Percentiles rank a stretch among this genome's conserved stretches.
Evolutionary conservation across 2,888 invertebrate genomes (phyloP).

Genomic region (Spilarctia lutea): DNA sequence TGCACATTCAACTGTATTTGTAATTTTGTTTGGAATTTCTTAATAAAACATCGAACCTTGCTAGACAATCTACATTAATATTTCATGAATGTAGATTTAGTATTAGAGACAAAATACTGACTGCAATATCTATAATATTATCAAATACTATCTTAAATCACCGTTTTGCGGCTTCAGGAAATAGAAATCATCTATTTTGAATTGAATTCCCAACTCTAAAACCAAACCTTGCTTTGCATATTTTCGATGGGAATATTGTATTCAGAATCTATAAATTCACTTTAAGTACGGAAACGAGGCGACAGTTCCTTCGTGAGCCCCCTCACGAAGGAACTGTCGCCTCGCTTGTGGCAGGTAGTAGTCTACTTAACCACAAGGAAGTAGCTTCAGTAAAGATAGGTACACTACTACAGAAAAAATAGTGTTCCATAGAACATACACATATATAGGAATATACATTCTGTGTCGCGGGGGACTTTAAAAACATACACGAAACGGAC

Average conservation of each 20-base stretch:
- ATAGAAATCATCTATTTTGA: constrained; percentile 21
- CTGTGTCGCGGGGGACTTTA: too few relatives aligned
- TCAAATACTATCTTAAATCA: constrained; percentile 15
- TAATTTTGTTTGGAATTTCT: background rate
- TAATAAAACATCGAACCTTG: background rate
- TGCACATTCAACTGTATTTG: too few relatives aligned
- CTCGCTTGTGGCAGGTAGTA: constrained; percentile 40
- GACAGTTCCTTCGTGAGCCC: constrained; percentile 50
- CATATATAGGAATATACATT: too few relatives aligned
- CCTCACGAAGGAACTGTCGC: too few relatives aligned
- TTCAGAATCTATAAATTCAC: constrained; percentile 50
- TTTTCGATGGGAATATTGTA: constrained; percentile 48
- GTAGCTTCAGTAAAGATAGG: constrained; percentile 14
- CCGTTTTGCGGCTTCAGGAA: constrained; percentile 15
- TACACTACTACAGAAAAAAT: background rate
- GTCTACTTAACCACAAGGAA: constrained; percentile 26
- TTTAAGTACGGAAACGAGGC: constrained; percentile 54
- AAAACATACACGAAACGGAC: too few relatives aligned
- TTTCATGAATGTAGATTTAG: background rate
- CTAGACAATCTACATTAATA: background rate
- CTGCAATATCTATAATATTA: constrained; percentile 2
- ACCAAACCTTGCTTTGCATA: constrained; percentile 35
- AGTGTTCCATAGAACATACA: background rate
- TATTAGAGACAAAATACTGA: background rate
- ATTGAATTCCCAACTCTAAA: constrained; percentile 15